Evolutionary conservation across 2,113 vertebrate genomes (phyloP), one percentile per base, ranked within the genome.

Genomic region (Guaruba guarouba): DNA sequence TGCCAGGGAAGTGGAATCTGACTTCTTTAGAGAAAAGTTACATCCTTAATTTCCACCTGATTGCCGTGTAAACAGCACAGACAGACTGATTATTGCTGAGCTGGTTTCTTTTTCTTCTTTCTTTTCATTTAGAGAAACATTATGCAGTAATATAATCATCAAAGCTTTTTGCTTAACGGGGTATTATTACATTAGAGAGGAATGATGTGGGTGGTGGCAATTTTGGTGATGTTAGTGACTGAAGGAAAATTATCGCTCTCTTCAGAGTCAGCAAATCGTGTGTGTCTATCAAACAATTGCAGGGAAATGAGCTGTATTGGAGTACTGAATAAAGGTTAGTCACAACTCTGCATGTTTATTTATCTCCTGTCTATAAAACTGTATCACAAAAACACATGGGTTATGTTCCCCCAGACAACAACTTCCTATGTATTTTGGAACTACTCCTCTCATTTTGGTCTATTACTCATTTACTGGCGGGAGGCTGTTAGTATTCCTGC

Each of bases 271-370:
- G 93, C n/a, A 93, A 93, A 96, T 86, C 75, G 62, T 87, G 24
- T 73, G 63, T 88, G 86, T 92, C 93, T 94, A 23, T 90, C 90
- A 96, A 91, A 90, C 80, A 93, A 92, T 92, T 82, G 64, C 90
- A 86, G 88, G 57, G 61, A 96, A 96, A 90, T 90, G 35, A 94
- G 57, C 79, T 82, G 70, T 85, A 73, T 27, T 93, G 68, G 64
- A 91, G 51, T 84, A 66, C 25, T 76, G 86, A 92, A 88, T 88
- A 94, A 93, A 92, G 82, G 86, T 92, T 95, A 94, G 90, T 88
- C 49, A 93, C 95, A 96, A 94, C 82, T 74, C 73, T 93, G 62
- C 37, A 37, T 94, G 39, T 94, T 96, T 96, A 75, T 96, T 92
- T 93, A 88, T 90, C 79, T 83, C 93, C 64, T 92, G 51, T 78